Evolutionary conservation across 2,113 vertebrate species (phyloP).

Genomic region (Neogale vison): DNA sequence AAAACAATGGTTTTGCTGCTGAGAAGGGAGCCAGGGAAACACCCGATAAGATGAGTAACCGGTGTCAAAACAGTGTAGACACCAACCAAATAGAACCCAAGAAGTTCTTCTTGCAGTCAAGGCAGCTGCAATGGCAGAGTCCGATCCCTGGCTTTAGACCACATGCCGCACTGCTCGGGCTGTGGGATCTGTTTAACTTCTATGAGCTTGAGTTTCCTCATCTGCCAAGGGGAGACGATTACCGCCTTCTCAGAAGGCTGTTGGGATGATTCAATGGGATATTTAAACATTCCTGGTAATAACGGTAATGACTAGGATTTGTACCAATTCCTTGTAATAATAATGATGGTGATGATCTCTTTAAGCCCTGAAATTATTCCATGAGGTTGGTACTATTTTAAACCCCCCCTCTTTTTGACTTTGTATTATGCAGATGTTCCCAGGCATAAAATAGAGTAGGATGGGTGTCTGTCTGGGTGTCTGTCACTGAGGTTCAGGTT

Average conservation of each 20-base stretch:
- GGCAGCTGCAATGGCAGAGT: background rate
- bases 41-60: background rate
- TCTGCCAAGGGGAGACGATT: conserved; percentile 9
- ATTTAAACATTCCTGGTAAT: background rate
- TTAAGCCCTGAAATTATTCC: background rate
- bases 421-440: conserved; percentile 11
- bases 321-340: background rate
- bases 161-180: background rate
- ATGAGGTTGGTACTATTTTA: conserved; percentile 7
- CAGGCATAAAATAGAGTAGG: background rate
- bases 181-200: background rate
- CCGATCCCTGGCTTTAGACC: background rate
- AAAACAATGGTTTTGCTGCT: background rate
- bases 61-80: background rate
- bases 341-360: background rate
- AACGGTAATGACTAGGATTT: background rate
- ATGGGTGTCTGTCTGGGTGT: background rate
- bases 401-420: background rate
- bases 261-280: background rate
- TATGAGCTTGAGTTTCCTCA: conserved; percentile 42
- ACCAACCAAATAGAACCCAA: background rate
- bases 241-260: background rate
- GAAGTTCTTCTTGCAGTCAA: conserved; percentile 20
- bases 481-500: background rate
- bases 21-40: conserved; percentile 16